Conservation (phyloP, 2,888 invertebrate genomes). For the Hypsopygia costalis region DNA sequence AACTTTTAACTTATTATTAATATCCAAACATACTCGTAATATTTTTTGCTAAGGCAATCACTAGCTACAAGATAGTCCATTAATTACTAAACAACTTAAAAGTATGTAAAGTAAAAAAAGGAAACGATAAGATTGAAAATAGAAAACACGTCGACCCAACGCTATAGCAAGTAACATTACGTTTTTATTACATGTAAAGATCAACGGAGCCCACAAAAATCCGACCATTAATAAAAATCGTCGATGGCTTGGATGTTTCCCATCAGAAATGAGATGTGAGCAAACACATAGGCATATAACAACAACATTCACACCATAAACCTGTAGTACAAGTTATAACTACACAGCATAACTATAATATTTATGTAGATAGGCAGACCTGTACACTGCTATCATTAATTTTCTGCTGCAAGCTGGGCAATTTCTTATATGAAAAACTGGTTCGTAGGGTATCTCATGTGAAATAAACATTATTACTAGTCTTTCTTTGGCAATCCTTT, state of each 20-base stretch:
- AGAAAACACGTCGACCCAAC: conserved; percentile 3
- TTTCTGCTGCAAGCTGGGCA: conserved; percentile 39
- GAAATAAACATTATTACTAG: conserved; percentile 30
- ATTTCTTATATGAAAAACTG: conserved; percentile 55
- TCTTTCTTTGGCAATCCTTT: conserved; percentile 28
- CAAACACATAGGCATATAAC: conserved; percentile 25
- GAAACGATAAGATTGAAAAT: conserved; percentile 3
- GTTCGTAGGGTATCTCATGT: conserved; percentile 37
- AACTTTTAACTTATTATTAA: too few species aligned
- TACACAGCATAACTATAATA: conserved; percentile 20
- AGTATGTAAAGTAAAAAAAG: too few species aligned
- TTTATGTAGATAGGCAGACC: conserved; percentile 9
- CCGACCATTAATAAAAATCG: conserved; percentile 28
- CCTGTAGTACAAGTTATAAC: conserved; percentile 28
- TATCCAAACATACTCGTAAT: too few species aligned
- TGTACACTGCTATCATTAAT: conserved; percentile 44
- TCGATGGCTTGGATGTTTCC: conserved; percentile 27
- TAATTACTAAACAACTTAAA: too few species aligned
- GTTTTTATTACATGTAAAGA: conserved; percentile 10
- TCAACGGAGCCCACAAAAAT: conserved; percentile 25
- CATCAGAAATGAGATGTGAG: conserved; percentile 28
- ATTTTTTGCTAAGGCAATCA: too few species aligned
- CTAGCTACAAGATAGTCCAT: too few species aligned
- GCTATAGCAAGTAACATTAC: background rate
- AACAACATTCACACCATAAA: conserved; percentile 39